Evolutionary conservation across 2,113 vertebrate species (phyloP).

Genomic region (Suncus etruscus): DNA sequence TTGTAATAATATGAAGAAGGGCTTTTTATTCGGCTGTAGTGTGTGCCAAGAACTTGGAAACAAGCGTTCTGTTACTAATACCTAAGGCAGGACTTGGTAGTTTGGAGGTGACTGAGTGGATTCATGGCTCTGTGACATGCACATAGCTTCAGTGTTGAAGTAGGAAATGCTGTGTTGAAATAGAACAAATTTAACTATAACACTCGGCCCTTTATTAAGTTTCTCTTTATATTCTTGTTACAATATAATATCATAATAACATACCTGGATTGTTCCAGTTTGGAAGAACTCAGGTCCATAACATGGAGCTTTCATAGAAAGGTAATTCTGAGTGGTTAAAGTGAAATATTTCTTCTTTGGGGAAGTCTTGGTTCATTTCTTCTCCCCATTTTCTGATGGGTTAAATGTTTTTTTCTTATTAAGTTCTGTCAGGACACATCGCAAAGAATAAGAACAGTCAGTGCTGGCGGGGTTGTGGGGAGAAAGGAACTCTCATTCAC

Average conservation of each 20-base stretch:
- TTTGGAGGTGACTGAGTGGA: rapidly evolving
- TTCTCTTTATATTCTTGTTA: not conserved
- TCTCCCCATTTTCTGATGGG: no score
- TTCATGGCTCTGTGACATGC: no score
- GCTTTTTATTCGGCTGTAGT: not conserved
- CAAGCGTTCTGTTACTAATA: no score
- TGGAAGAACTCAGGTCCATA: not conserved
- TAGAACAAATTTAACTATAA: not conserved
- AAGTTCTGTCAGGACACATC: no score
- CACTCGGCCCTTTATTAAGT: conserved; percentile 17
- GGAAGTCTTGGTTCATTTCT: no score
- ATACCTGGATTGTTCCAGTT: not conserved
- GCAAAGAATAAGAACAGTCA: no score
- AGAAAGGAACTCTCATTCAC: no score
- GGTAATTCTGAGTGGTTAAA: conserved; percentile 18
- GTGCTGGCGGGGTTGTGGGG: no score
- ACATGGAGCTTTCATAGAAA: not conserved
- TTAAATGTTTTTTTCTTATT: no score
- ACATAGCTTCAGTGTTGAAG: not conserved
- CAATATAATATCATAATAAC: not conserved
- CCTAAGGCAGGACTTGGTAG: not conserved
- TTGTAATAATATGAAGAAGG: not conserved
- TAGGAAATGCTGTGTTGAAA: not conserved
- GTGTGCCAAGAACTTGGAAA: not conserved
- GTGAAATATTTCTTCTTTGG: not conserved